Conservation (phyloP, 2,888 invertebrate species). For the Xanthorhoe spadicearia region DNA sequence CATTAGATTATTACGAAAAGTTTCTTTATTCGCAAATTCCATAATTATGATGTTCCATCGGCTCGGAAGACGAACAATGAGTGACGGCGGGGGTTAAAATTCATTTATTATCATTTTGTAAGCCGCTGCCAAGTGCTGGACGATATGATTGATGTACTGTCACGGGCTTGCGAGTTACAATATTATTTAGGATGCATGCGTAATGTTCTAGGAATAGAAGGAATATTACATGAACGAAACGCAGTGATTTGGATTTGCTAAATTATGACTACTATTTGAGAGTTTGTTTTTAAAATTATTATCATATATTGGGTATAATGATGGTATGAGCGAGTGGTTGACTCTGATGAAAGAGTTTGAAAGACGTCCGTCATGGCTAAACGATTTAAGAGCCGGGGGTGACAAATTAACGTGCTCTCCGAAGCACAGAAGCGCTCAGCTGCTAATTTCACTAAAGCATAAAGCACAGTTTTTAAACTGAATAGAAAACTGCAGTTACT, state of each 20-base stretch:
- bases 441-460: too few relatives aligned
- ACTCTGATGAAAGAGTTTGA: too few relatives aligned
- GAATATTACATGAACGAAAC: slow-evolving; percentile 20
- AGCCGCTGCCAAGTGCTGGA: slow-evolving; percentile 60
- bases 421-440: too few relatives aligned
- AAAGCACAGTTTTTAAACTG: too few relatives aligned
- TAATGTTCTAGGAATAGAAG: slow-evolving; percentile 40
- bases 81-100: slow-evolving; percentile 54
- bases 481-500: not conserved
- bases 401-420: too few relatives aligned
- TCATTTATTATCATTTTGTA: slow-evolving; percentile 64
- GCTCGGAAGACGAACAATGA: slow-evolving; percentile 34
- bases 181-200: slow-evolving; percentile 49
- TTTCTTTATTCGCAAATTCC: slow-evolving; percentile 11
- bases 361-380: too few relatives aligned
- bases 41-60: slow-evolving; percentile 35
- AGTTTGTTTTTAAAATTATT: not conserved
- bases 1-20: not conserved
- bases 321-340: too few relatives aligned
- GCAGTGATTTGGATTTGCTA: slow-evolving; percentile 5
- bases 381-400: too few relatives aligned
- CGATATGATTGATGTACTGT: slow-evolving; percentile 64
- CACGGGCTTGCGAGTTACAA: slow-evolving; percentile 48
- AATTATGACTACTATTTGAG: not conserved
- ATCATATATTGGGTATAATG: not conserved